Conservation (phyloP, 2,113 vertebrate genomes). For the Eidolon helvum region DNA sequence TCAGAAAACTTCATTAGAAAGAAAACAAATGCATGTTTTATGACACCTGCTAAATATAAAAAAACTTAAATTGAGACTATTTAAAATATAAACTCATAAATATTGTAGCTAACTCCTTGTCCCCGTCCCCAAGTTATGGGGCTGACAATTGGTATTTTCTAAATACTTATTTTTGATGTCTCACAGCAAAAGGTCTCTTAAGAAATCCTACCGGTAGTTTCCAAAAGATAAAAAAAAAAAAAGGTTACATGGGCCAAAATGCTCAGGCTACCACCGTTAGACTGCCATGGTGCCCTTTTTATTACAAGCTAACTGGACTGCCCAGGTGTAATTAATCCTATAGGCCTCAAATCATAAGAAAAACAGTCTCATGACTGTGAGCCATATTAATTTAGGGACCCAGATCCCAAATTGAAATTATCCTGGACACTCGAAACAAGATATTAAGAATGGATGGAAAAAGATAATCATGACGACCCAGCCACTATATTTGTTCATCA, state of each 20-base stretch:
- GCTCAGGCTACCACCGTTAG: background rate
- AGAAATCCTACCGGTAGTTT: background rate
- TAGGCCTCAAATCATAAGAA: background rate
- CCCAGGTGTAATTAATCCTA: background rate
- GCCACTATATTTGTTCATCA: background rate
- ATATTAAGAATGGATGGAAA: background rate
- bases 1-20: conserved; percentile 26
- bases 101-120: background rate
- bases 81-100: conserved; percentile 15
- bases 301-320: background rate
- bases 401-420: background rate
- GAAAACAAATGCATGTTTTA: conserved; percentile 1
- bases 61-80: background rate
- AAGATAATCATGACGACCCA: background rate
- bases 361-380: background rate
- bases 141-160: background rate
- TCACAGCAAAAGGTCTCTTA: background rate
- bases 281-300: background rate
- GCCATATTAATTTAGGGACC: background rate
- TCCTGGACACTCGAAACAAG: background rate
- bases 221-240: background rate
- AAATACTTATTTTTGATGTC: background rate
- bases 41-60: background rate
- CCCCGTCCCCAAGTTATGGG: background rate
- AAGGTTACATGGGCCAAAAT: background rate